These are phyloP conservation scores for Montipora foliosa DNA, from an alignment of 64 coral and sea anemone species.

Conservation along the genomic window DNA sequence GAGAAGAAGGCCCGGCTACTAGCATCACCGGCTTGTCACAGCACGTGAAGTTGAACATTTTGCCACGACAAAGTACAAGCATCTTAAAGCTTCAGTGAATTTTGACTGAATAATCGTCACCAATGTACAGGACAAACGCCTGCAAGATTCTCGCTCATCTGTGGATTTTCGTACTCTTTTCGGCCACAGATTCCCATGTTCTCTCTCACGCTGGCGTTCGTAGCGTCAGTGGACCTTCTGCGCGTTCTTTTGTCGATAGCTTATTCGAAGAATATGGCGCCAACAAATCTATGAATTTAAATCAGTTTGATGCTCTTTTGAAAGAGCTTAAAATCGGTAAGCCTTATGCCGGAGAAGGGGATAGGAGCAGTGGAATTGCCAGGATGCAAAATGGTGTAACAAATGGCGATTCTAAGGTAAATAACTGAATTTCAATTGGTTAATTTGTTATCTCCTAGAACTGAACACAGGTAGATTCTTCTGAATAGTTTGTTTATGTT, in stretches of 20 bases:
- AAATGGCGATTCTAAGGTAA: constrained; percentile 17
- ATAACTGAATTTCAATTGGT: not conserved
- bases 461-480: too few relatives aligned
- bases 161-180: not conserved
- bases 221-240: constrained; percentile 51
- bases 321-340: constrained; percentile 67
- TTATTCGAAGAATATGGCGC: constrained; percentile 82
- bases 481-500: too few relatives aligned
- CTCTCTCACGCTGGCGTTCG: constrained; percentile 72
- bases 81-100: not conserved
- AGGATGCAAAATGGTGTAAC: constrained; percentile 6
- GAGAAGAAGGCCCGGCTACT: too few relatives aligned
- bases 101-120: not conserved
- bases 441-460: too few relatives aligned
- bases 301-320: constrained; percentile 69
- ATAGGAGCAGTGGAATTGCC: not conserved
- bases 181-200: constrained; percentile 35
- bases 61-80: too few relatives aligned
- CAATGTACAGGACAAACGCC: not conserved
- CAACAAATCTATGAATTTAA: constrained; percentile 78
- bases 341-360: not conserved
- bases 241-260: constrained; percentile 60
- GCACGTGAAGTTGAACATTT: too few relatives aligned
- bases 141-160: not conserved
- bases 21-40: too few relatives aligned